Evolutionary conservation across 2,797 vertebrate genomes (phyloP), one percentile per base, ranked within the genome.

Genomic region (Novumbra hubbsi): DNA sequence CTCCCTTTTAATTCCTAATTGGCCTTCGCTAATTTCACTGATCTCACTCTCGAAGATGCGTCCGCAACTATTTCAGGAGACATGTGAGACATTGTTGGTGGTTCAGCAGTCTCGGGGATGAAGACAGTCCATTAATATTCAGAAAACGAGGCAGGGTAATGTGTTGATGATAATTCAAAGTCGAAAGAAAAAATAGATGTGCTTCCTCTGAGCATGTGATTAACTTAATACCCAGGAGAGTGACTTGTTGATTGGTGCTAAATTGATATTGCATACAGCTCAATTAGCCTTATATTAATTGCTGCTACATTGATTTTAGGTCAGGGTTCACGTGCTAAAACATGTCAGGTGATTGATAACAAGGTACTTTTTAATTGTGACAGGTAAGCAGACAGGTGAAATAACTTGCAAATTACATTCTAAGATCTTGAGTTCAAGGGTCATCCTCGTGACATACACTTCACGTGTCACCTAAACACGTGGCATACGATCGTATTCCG

Each of bases 301-400:
- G 87, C 52, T 78, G 83, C 79, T 80, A 87, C 88, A 82, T 83
- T 91, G 90, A 92, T 83, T 84, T 82, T 78, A 87, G 88, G 86
- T 88, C 87, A 77, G 74, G 21, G 86, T 87, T 87, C 71, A 82
- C 84, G 82, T 84, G 86, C 75, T 8, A 12, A 85, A 89, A 91
- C 88, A 89, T 77, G 85, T 80, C 38, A 70, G 21, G 83, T 86
- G 88, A 89, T 87, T 87, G 88, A 92, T 91, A 89, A 91, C 88
- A 88, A 89, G 80, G 74, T 84, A 75, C 66, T 70, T 81, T 84
- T 79, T 83, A 55, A 80, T 88, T 80, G 41, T 80, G 73, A 70
- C 21, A 68, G 81, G 81, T 85, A 80, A 89, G 90, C 90, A 79
- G 73, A 71, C 21, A 68, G 81, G 81, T 85, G 80, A 89, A 90